Base-by-base conservation (phyloP, 2,113 vertebrate genomes). In the Lagopus muta region DNA sequence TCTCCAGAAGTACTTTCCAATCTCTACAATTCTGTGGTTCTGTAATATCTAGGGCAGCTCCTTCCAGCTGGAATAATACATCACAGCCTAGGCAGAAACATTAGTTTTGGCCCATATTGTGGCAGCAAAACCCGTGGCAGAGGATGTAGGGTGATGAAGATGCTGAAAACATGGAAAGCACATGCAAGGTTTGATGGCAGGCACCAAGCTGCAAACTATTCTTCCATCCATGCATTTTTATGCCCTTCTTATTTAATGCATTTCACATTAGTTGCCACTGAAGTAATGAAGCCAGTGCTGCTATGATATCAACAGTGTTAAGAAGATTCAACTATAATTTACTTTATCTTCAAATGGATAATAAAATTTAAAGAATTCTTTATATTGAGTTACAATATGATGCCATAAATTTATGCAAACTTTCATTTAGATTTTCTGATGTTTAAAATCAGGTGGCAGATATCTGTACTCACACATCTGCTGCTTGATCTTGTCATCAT, bases 211-310 rank as follows among this genome's bases (percentile, higher is more conserved):
- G 66, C 67, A 45, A 38, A 62, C 32, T 12, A 6, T 22, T 87
- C 36, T 55, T 17, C 42, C 90, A 27, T 48, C 90, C 75, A 57
- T 28, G 21, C 32, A 64, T 93, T 94, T 43, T 62, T 89, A 90
- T 82, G 82, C 40, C 58, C 13, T 30, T 78, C 30, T 86, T 90
- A 48, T 13, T 22, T 45, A 81, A 67, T 16, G 10, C 2, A 5
- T 91, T 95, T 93, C 71, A 79, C 84, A 87, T 77, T 93, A 92
- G 54, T 60, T 84, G 57, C 79, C 71, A 73, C 75, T 50, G 65
- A 52, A 76, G n/a, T 95, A 90, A 92, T 76, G 43, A 70, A 42
- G 20, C 73, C 78, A 84, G 45, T 38, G 28, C 21, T 66, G 73
- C 40, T 78, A 12, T 13, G 81, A 52, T 74, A 77, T 86, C 78